phyloP scores from a whole-genome alignment of 2,113 vertebrate species.

The Varanus komodoensis region DNA sequence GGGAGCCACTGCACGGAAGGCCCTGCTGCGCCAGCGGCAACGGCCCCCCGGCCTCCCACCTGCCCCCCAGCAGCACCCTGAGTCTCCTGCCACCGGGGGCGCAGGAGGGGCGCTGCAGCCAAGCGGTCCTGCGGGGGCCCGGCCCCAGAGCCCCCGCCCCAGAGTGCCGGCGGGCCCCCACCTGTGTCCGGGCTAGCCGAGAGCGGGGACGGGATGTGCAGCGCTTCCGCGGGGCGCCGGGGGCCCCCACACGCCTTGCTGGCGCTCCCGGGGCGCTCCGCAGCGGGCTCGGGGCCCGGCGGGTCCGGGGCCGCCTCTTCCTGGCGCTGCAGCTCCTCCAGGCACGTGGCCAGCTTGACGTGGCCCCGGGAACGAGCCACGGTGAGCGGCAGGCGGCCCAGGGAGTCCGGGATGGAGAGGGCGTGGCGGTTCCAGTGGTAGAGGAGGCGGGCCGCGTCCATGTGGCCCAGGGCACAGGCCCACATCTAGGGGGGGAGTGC shows the following conservation, averaged over 20 bases:
- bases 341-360: conserved; percentile 82
- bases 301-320: conserved; percentile 23
- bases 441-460: conserved; percentile 84
- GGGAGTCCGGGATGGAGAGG: conserved; percentile 86
- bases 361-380: conserved; percentile 90
- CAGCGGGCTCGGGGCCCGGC: neutral
- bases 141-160: no score
- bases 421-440: conserved; percentile 86
- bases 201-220: conserved; percentile 72
- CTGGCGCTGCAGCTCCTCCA: conserved; percentile 86
- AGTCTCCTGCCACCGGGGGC: neutral
- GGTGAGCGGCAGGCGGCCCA: conserved; percentile 87
- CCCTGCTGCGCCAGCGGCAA: no score
- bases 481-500: conserved; percentile 80
- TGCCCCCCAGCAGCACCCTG: no score
- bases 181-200: conserved; percentile 90
- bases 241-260: neutral
- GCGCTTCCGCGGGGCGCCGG: conserved; percentile 37
- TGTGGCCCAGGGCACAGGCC: conserved; percentile 91
- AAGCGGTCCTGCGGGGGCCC: no score
- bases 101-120: neutral
- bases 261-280: neutral
- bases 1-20: no score
- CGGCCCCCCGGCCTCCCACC: no score
- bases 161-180: no score